Evolutionary conservation across 2,797 vertebrate species (phyloP), one percentile per base, ranked within the genome.

Genomic region (Schizothorax lantsangensis): DNA sequence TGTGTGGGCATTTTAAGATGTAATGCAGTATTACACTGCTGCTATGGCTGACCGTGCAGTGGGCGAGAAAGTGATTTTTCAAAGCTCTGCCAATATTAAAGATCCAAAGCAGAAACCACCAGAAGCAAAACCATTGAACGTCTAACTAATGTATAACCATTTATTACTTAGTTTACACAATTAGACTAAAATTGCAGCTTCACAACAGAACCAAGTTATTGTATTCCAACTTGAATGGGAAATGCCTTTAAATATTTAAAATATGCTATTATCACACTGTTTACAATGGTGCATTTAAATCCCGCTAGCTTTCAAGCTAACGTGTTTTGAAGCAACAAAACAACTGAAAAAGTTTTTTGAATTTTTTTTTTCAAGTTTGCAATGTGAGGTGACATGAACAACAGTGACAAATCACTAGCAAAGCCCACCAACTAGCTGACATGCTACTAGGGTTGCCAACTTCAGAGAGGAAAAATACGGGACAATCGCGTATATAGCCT

Each of bases 1-100:
- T 11, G 54, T 74, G 71, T 47, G 81, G 49, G 52, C n/a, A 62
- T 47, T 57, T 62, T 62, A 19, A 74, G 54, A 62, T 36, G 19
- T 74, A 62, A 62, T 47, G 26, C 71, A 74, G 10, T 54, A 33
- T 74, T 59, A 83, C 52, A 33, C 52, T 23, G n/a, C 23, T 83
- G n/a, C 11, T 43, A 38, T 54, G 49, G 36, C 47, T 82, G 47
- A 52, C 7, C 33, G n/a, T 54, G 47, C 33, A 71, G 80, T 59
- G 68, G 49, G 49, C 40, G 52, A n/a, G 17, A 73, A 83, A 40
- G 3, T 11, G 8, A 59, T 83, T 57, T 45, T 45, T 83, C 10
- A 43, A 43, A 83, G 10, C 11, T 81, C 47, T 57, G 9, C 10
- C n/a, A 59, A 73, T 62, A 83, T 23, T 72, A 40, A 38, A 72